Conservation (phyloP, 2,797 vertebrate genomes). For the Poecile montanus region DNA sequence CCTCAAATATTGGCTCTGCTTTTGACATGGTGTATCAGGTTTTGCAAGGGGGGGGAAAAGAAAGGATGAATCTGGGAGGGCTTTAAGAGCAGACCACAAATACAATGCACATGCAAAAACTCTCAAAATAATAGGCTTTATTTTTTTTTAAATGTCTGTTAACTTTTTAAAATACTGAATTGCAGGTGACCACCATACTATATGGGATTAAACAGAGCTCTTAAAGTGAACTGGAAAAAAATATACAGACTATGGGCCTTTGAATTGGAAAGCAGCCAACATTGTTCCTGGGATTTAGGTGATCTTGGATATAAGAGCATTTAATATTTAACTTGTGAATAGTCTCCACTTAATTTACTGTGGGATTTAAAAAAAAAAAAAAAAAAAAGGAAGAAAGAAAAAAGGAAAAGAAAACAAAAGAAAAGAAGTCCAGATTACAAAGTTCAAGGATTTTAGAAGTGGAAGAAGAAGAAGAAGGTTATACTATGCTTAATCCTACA, state of each 20-base stretch:
- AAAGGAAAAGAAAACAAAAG: not conserved
- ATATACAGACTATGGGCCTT: not conserved
- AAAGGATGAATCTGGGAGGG: not conserved
- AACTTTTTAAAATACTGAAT: not conserved
- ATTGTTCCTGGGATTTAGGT: conserved; percentile 17
- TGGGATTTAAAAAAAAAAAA: not conserved
- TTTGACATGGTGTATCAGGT: conserved; percentile 31
- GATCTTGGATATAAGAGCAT: not conserved
- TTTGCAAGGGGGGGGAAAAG: not conserved
- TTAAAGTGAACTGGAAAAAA: not conserved
- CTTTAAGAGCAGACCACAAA: not conserved
- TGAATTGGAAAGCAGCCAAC: not conserved
- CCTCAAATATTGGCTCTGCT: not conserved
- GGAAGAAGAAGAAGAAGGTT: not conserved
- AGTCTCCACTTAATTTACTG: not conserved
- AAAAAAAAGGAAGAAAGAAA: not conserved
- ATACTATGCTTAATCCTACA: not conserved
- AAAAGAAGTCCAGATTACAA: not conserved
- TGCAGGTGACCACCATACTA: not conserved
- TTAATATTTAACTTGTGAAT: conserved; percentile 13
- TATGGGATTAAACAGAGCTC: not conserved
- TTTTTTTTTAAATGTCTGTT: not conserved
- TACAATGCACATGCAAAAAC: not conserved
- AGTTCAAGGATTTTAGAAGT: conserved; percentile 4
- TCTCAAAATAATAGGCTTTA: not conserved